phyloP scores from a whole-genome alignment of 2,888 invertebrate species.

The Polyploca ridens region DNA sequence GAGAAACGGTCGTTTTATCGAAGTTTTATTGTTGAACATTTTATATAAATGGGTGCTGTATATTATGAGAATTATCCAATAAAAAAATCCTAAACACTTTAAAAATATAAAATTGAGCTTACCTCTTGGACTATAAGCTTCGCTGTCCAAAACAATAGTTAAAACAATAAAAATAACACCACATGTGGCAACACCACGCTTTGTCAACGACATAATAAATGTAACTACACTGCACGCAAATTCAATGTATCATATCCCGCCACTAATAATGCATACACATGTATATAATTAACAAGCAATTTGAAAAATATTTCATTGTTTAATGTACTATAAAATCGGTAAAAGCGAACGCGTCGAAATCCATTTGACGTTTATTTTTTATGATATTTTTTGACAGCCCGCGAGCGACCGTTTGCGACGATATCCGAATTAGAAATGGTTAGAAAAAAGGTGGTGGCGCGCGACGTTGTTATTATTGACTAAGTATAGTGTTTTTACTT shows the following conservation, averaged over 20 bases:
- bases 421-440: slow-evolving; percentile 75
- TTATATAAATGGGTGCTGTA: too few relatives aligned
- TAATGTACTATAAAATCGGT: slow-evolving; percentile 6
- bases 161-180: slow-evolving; percentile 49
- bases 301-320: not conserved
- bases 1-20: not conserved
- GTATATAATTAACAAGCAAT: slow-evolving; percentile 1
- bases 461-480: slow-evolving; percentile 71
- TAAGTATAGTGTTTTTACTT: slow-evolving; percentile 78
- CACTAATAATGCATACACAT: not conserved
- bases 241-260: slow-evolving; percentile 4
- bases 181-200: slow-evolving; percentile 33
- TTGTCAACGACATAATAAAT: slow-evolving; percentile 15
- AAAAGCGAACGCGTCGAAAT: slow-evolving; percentile 5
- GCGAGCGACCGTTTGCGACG: slow-evolving; percentile 58
- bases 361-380: not conserved
- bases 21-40: too few relatives aligned
- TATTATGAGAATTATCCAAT: too few relatives aligned
- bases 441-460: slow-evolving; percentile 64
- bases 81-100: not conserved
- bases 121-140: slow-evolving; percentile 75
- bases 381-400: slow-evolving; percentile 20
- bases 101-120: slow-evolving; percentile 33
- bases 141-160: slow-evolving; percentile 50
- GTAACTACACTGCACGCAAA: not conserved